Evolutionary conservation across 1,140 invertebrate genomes (phyloP), one percentile per base, ranked within the genome.

Genomic region (Drosophila pseudoananassae): DNA sequence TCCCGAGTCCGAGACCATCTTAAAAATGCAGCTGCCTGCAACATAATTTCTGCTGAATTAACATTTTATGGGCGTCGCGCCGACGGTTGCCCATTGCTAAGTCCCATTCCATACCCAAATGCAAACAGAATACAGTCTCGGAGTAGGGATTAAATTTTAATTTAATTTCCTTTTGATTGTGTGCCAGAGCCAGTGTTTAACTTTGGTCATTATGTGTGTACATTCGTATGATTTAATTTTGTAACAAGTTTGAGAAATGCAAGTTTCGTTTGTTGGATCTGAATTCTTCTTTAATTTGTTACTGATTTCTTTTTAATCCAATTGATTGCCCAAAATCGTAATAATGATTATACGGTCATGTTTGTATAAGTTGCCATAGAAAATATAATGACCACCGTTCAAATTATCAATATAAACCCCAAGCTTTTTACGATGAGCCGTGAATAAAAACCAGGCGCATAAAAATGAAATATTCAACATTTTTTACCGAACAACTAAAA

Each of bases 81-180:
- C 20, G 68, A 66, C 60, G 15, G 33, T 17, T 31, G 17, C 40
- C 40, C n/a, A 17, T 3, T 43, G 40, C 40, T 20, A n/a, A n/a
- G n/a, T n/a, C n/a, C n/a, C n/a, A n/a, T n/a, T n/a, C n/a, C n/a
- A n/a, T n/a, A n/a, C 8, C 23, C 64, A 43, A 50, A 56, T 4
- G 33, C 40, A 17, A 17, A 43, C n/a, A n/a, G 40, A 65, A 29
- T 20, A n/a, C 23, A 20, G 40, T 10, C 4, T 31, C 23, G 50
- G 66, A 23, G 27, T 50, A 59, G 49, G 69, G 46, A 79, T 76
- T 84, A 68, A 49, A 71, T 60, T 55, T 73, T 80, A 53, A 73
- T 77, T 77, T 54, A 20, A 63, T 68, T 60, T 53, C 15, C 29
- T 57, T 73, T 54, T 46, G 45, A 51, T 23, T 65, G 55, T 38